Conservation (phyloP, 2,113 vertebrate genomes). For the Tympanuchus pallidicinctus region DNA sequence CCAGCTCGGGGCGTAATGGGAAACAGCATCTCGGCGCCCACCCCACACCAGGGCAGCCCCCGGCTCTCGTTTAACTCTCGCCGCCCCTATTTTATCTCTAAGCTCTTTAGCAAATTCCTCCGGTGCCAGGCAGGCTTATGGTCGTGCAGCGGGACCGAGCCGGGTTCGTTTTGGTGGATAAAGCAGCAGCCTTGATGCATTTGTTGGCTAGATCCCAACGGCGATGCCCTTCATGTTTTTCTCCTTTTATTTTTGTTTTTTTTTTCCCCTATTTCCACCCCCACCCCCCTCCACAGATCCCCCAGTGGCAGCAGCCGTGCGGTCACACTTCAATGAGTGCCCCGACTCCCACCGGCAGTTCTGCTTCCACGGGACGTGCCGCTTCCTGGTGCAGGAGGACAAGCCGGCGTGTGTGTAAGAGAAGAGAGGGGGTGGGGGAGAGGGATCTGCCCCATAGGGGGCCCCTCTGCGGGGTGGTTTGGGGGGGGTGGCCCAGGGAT, state of each 20-base stretch:
- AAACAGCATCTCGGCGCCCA: background rate
- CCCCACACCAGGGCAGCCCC: background rate
- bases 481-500: background rate
- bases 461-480: too few species aligned
- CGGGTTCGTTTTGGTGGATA: background rate
- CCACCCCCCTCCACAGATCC: background rate
- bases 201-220: too few species aligned
- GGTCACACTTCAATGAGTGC: conserved; percentile 48
- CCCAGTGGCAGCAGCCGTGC: background rate
- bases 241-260: too few species aligned
- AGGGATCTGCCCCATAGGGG: too few species aligned
- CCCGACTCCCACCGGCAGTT: conserved; percentile 47
- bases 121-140: background rate
- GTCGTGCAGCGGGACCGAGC: background rate
- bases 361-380: conserved; percentile 56
- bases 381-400: conserved; percentile 62
- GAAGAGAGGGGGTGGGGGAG: too few species aligned
- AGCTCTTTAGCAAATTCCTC: conserved; percentile 51
- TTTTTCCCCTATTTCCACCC: background rate
- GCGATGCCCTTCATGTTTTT: background rate
- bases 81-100: background rate
- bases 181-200: too few species aligned
- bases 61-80: background rate
- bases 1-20: background rate
- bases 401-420: conserved; percentile 49